Conservation (phyloP, 2,888 invertebrate species). For the Thereva nobilitata region DNA sequence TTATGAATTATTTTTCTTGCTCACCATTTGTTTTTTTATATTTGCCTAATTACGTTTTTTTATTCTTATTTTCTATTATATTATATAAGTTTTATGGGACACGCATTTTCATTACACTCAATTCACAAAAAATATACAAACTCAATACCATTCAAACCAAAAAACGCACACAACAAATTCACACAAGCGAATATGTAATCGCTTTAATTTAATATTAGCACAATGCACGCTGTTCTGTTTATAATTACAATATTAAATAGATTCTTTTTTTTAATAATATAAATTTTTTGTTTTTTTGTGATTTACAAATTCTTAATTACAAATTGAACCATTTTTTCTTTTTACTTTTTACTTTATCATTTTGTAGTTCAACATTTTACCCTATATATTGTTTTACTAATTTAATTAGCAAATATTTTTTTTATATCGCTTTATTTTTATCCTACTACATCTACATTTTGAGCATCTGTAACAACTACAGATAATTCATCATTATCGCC, state of each 20-base stretch:
- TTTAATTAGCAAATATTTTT: constrained; percentile 14
- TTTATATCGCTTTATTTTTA: constrained; percentile 44
- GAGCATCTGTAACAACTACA: constrained; percentile 58
- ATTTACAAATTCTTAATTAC: too few relatives aligned
- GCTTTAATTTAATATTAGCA: too few relatives aligned
- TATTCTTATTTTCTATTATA: constrained; percentile 10
- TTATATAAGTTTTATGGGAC: too few relatives aligned
- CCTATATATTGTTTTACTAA: background rate
- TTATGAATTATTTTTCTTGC: constrained; percentile 8
- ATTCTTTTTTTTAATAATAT: too few relatives aligned
- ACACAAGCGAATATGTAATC: background rate
- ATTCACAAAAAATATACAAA: constrained; percentile 18
- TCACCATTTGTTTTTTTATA: too few relatives aligned
- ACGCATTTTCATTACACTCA: constrained; percentile 5
- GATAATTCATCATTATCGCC: constrained; percentile 43
- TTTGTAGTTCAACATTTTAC: too few relatives aligned
- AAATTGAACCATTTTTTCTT: too few relatives aligned
- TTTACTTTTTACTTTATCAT: too few relatives aligned
- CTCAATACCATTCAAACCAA: constrained; percentile 2
- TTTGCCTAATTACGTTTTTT: too few relatives aligned
- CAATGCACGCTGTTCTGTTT: too few relatives aligned
- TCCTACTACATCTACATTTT: constrained; percentile 59
- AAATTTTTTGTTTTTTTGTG: too few relatives aligned
- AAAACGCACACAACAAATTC: background rate
- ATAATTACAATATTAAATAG: too few relatives aligned